Evolutionary conservation across 2,113 vertebrate species (phyloP).

Genomic region (Micronycteris hirsuta): DNA sequence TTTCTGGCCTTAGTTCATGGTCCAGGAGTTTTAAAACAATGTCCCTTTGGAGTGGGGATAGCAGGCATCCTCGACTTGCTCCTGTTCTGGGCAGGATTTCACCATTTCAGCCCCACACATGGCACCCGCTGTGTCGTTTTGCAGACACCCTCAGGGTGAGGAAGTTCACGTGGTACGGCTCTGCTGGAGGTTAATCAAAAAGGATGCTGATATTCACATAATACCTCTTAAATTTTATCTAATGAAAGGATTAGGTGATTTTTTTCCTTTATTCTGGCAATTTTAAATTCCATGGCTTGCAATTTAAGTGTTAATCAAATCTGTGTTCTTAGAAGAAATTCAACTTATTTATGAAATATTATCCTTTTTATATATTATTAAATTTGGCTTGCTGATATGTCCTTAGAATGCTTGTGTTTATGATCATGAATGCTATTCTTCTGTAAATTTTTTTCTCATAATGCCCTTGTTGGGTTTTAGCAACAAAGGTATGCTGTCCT

Average conservation of each 20-base stretch:
- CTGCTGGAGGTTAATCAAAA: not conserved
- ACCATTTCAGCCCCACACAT: not conserved
- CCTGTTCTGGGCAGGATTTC: not conserved
- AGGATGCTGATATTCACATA: not conserved
- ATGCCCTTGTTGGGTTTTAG: not conserved
- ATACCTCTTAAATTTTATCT: not conserved
- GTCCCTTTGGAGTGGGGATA: not conserved
- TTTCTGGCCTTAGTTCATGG: not conserved
- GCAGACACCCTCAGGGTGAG: not conserved
- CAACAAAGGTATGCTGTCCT: not conserved
- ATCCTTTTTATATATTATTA: not conserved
- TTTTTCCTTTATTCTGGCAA: not conserved
- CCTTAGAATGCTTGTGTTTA: not conserved
- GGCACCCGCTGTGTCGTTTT: not conserved
- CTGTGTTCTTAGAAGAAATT: not conserved
- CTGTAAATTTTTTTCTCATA: not conserved
- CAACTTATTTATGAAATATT: not conserved
- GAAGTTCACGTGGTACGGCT: not conserved
- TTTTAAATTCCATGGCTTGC: not conserved
- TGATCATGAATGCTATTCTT: not conserved
- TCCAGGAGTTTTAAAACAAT: not conserved
- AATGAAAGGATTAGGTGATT: not conserved
- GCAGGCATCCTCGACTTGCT: not conserved
- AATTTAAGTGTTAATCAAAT: not conserved
- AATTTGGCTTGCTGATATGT: not conserved